Percentiles rank a stretch among this genome's conserved stretches.
Conservation (phyloP, 2,888 invertebrate species). For the Troilus luridus region DNA sequence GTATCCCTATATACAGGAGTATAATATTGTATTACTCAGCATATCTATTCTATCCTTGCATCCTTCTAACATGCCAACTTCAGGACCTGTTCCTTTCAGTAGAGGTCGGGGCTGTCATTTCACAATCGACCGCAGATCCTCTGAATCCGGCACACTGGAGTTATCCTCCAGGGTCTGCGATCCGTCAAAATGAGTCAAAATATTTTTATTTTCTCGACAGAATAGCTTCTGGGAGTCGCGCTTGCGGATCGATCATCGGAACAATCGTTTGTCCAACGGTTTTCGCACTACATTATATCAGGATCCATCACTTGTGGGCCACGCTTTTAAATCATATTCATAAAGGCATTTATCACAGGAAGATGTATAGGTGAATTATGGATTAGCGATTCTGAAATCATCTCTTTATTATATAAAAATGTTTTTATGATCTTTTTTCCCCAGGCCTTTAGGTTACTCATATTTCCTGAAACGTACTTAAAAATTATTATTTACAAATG, state of each 20-base stretch:
- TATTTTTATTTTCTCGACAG: neutral
- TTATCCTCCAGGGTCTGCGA: neutral
- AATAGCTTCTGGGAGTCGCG: neutral
- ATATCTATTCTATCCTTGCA: neutral
- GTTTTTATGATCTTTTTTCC: too few species aligned
- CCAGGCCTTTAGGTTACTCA: too few species aligned
- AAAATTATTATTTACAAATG: too few species aligned
- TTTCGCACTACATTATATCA: neutral
- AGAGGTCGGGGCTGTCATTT: neutral
- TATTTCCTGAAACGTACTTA: too few species aligned
- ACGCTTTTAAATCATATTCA: neutral
- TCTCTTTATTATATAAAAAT: too few species aligned
- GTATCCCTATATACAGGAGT: too few species aligned
- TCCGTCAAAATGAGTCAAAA: slow-evolving; percentile 28
- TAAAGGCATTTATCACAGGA: neutral
- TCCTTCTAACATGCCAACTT: neutral
- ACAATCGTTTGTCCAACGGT: neutral
- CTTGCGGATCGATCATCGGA: neutral
- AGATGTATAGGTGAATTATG: too few species aligned
- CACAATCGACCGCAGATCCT: neutral
- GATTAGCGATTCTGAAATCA: too few species aligned
- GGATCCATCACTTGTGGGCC: neutral
- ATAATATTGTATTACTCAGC: neutral
- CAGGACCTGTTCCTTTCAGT: neutral
- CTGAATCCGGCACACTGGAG: neutral